Percentiles rank a stretch among this genome's conserved stretches.
These are phyloP conservation scores for Hydropotes inermis DNA, from an alignment of 2,113 vertebrate genomes.

Conservation along the genomic window DNA sequence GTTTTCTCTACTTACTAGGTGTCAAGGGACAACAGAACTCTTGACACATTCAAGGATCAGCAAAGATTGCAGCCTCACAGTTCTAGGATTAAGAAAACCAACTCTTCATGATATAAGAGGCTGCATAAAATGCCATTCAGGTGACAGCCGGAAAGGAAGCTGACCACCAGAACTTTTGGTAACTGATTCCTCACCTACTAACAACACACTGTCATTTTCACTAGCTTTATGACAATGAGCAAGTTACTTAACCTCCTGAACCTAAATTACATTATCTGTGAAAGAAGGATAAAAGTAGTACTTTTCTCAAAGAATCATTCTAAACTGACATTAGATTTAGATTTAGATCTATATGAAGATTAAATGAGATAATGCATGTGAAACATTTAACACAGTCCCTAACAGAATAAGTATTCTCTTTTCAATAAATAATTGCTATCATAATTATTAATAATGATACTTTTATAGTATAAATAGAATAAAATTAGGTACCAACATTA, in stretches of 20 bases:
- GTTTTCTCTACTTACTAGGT: background rate
- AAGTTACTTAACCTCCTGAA: background rate
- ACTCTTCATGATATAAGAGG: background rate
- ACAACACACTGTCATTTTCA: background rate
- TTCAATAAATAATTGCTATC: background rate
- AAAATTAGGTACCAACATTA: conserved; percentile 23
- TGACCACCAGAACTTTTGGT: background rate
- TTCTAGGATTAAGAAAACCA: background rate
- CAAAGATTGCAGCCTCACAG: background rate
- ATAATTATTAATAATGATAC: conserved; percentile 2
- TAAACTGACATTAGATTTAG: background rate
- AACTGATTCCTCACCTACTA: background rate
- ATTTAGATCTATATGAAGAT: background rate
- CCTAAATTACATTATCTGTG: background rate
- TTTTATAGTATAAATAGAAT: background rate
- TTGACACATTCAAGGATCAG: background rate
- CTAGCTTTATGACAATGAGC: background rate
- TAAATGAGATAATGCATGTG: conserved; percentile 3
- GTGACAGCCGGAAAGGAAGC: background rate
- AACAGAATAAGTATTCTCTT: background rate
- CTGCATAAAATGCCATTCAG: background rate
- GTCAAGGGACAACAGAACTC: background rate
- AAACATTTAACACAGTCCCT: background rate
- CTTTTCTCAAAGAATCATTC: background rate
- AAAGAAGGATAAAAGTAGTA: background rate